Conservation (phyloP, 2,797 vertebrate species). For the Aythya fuligula region DNA sequence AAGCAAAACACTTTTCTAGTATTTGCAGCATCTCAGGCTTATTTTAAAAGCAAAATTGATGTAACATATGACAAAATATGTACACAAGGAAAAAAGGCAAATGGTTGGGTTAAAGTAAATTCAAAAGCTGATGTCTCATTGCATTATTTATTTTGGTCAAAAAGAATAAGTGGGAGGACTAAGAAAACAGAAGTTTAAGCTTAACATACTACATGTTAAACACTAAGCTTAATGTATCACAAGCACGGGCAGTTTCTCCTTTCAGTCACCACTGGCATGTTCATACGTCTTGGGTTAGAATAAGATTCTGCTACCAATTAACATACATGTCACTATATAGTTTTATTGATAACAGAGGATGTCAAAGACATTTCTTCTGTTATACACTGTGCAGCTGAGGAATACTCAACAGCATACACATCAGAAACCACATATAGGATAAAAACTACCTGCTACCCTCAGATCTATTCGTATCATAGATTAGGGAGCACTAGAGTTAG, state of each 20-base stretch:
- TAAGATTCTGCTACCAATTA: neutral
- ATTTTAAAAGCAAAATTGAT: neutral
- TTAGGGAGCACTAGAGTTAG: neutral
- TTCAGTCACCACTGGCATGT: neutral
- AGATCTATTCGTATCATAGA: neutral
- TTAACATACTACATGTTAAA: no score
- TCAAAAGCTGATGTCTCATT: neutral
- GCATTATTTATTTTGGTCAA: neutral
- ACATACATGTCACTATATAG: fast-evolving
- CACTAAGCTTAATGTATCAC: neutral
- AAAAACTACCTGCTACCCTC: neutral
- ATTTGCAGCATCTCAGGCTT: neutral
- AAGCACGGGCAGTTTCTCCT: neutral
- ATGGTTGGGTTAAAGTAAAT: neutral
- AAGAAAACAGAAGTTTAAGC: neutral
- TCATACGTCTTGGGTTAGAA: neutral
- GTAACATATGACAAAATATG: neutral
- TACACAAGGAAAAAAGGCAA: neutral
- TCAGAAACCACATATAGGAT: neutral
- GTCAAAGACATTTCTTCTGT: neutral
- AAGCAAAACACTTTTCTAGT: neutral
- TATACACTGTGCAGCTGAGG: fast-evolving
- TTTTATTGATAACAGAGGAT: neutral
- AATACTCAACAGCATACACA: neutral
- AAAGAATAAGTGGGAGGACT: neutral